Conservation (phyloP, 2,113 vertebrate genomes). For the Phoenicopterus ruber region DNA sequence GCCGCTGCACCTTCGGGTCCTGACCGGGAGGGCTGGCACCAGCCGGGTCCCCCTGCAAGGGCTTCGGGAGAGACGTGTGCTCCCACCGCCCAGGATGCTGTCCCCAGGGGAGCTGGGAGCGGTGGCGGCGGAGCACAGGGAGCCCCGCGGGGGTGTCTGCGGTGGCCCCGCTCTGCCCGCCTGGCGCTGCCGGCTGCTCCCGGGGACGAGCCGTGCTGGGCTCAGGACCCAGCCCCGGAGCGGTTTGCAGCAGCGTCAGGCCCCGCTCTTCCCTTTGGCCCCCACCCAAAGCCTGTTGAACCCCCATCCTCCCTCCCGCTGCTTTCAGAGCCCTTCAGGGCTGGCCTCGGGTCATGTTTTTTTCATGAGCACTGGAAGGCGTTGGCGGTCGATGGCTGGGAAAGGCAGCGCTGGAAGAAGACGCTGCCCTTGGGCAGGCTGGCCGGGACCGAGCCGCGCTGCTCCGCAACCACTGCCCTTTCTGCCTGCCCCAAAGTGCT, state of each 20-base stretch:
- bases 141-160: fast-evolving
- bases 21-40: not conserved
- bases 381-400: not conserved
- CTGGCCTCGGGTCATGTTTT: not conserved
- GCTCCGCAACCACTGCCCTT: not conserved
- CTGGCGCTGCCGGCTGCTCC: not conserved
- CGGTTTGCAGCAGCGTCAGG: fast-evolving
- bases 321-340: not conserved
- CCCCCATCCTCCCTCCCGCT: not conserved
- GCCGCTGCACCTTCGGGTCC: fast-evolving
- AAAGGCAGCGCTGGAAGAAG: not conserved
- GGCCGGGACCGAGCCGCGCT: not conserved
- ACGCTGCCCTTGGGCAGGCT: not conserved
- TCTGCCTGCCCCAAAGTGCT: not conserved
- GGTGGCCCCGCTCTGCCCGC: not conserved
- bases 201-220: not conserved
- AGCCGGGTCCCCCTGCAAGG: not conserved
- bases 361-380: not conserved
- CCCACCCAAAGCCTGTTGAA: not conserved
- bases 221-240: not conserved
- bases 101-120: not conserved
- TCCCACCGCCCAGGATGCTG: fast-evolving
- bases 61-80: fast-evolving
- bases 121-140: not conserved
- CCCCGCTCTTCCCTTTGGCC: not conserved